phyloP scores from a whole-genome alignment of 2,888 invertebrate species.

The Linnaemya tessellans region DNA sequence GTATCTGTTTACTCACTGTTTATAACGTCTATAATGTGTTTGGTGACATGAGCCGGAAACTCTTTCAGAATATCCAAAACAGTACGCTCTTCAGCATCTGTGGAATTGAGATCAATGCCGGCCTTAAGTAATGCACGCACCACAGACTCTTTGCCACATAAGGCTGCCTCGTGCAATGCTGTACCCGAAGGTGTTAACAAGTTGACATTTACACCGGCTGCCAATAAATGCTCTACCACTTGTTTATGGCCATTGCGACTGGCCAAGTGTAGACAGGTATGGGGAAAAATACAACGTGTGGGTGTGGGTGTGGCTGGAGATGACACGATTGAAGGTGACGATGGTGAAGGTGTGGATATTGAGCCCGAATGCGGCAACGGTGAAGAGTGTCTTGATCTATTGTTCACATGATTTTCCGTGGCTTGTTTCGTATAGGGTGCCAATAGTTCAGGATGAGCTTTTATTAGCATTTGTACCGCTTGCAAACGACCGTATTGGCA shows the following conservation, averaged over 20 bases:
- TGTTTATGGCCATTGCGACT: slow-evolving; percentile 95
- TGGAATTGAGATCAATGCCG: slow-evolving; percentile 91
- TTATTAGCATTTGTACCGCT: slow-evolving; percentile 93
- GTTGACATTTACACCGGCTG: slow-evolving; percentile 94
- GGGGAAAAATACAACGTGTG: slow-evolving; percentile 82
- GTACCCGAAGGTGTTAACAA: slow-evolving; percentile 93
- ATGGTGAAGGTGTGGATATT: slow-evolving; percentile 75
- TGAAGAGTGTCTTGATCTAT: slow-evolving; percentile 68
- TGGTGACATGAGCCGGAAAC: slow-evolving; percentile 94
- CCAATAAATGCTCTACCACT: slow-evolving; percentile 92
- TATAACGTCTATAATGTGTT: slow-evolving; percentile 93
- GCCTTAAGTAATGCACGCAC: slow-evolving; percentile 91
- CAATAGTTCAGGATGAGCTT: slow-evolving; percentile 92
- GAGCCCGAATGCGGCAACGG: slow-evolving; percentile 81
- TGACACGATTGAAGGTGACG: slow-evolving; percentile 76
- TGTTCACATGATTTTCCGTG: slow-evolving; percentile 70
- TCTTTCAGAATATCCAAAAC: slow-evolving; percentile 93
- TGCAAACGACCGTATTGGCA: slow-evolving; percentile 94
- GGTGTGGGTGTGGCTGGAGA: slow-evolving; percentile 78
- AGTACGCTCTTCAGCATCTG: slow-evolving; percentile 91
- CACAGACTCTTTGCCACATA: slow-evolving; percentile 95
- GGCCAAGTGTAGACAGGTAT: slow-evolving; percentile 96
- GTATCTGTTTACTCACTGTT: slow-evolving; percentile 86
- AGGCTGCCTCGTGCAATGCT: slow-evolving; percentile 96
- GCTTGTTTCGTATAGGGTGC: slow-evolving; percentile 86